Conservation (phyloP, 2,797 vertebrate species). For the Gallinago stenura region DNA sequence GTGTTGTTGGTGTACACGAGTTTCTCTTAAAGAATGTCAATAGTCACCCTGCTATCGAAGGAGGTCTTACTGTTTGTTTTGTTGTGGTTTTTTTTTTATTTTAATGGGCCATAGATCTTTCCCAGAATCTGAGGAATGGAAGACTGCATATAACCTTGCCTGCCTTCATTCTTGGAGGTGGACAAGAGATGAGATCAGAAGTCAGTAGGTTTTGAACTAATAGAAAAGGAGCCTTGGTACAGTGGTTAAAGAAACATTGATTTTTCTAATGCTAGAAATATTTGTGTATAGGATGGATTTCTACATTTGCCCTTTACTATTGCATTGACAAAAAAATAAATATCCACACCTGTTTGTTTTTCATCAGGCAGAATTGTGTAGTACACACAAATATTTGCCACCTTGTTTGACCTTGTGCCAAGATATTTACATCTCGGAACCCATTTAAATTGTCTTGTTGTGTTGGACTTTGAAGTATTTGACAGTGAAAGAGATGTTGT, state of each 20-base stretch:
- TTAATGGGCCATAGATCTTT: neutral
- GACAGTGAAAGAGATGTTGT: conserved; percentile 67
- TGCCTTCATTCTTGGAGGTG: neutral
- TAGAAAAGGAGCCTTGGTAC: neutral
- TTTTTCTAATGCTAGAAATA: conserved; percentile 35
- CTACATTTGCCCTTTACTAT: conserved; percentile 68
- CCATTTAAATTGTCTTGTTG: conserved; percentile 70
- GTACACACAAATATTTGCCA: conserved; percentile 65
- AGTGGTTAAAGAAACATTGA: neutral
- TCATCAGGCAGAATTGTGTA: conserved; percentile 53
- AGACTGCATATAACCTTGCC: neutral
- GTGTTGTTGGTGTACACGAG: neutral
- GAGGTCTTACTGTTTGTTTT: neutral
- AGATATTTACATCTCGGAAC: conserved; percentile 72
- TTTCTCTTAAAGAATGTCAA: neutral
- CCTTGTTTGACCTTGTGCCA: conserved; percentile 77
- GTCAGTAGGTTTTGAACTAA: neutral
- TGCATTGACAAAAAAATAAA: conserved; percentile 65
- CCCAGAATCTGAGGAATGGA: neutral
- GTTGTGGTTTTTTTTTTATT: neutral
- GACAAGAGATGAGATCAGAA: neutral
- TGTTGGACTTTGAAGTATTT: conserved; percentile 69
- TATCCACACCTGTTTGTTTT: conserved; percentile 64
- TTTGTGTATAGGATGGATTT: conserved; percentile 5
- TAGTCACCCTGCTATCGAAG: neutral